Evolutionary conservation across 2,797 vertebrate genomes (phyloP), one percentile per base, ranked within the genome.

Genomic region (Sternotherus odoratus): DNA sequence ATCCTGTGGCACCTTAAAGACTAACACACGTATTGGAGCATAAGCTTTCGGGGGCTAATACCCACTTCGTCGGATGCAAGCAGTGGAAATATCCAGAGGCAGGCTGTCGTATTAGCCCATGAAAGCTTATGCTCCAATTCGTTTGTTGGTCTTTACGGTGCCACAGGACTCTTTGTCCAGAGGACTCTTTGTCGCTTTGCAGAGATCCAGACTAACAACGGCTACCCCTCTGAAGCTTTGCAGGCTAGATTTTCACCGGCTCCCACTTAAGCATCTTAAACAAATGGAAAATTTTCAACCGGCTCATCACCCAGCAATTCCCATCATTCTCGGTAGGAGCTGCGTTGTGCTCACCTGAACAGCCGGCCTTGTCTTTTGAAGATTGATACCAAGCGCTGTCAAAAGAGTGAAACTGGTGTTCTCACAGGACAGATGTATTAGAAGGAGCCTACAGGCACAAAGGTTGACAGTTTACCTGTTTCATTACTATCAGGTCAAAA

Each of bases 401-500:
- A 66, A 36, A 66, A 19, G 33, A n/a, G 36, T 3, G 30, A 69
- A 23, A 66, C 17, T 21, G 63, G 3, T n/a, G 2, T 89, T 90
- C 77, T n/a, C 8, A 83, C 51, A 54, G 6, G 2, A 13, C 7
- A 23, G 46, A 10, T 80, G 39, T 33, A 28, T 10, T 1, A 53
- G 13, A 17, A 77, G 5, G 36, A 28, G 57, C 26, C 72, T 30
- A 17, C 8, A 43, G 79, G 23, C 83, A 56, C 4, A 21, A 7
- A 26, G 33, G 28, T 75, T 82, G 54, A n/a, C 46, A 43, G 0
- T 5, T 23, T 4, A 11, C 24, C 24, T 4, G 0, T 85, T 83
- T 28, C 8, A 1, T 16, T 26, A 53, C 3, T 2, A 0, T 1
- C 36, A 33, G 43, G 17, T 48, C 26, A 75, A 75, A 26, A 75